Percentiles rank a stretch among this genome's conserved stretches.
These are phyloP conservation scores for Leptoteleia sp. DNA, from an alignment of 1,140 invertebrate species.

Conservation along the genomic window DNA sequence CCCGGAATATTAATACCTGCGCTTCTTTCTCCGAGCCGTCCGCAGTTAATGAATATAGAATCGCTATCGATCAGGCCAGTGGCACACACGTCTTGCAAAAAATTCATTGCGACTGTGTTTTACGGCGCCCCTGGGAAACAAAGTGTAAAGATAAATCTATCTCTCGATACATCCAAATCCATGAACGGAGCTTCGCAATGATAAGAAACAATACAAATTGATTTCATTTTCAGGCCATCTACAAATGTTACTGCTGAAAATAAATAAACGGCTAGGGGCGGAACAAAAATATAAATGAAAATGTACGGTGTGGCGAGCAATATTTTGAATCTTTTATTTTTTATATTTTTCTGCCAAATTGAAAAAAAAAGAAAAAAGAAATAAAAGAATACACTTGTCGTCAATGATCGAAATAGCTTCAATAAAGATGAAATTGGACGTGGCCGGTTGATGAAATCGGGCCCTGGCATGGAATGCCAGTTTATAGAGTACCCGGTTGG, in stretches of 20 bases:
- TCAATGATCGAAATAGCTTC: too few species aligned
- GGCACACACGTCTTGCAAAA: conserved; percentile 47
- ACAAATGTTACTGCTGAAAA: conserved; percentile 24
- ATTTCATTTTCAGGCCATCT: conserved; percentile 59
- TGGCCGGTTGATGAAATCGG: too few species aligned
- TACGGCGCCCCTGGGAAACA: conserved; percentile 42
- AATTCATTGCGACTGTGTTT: conserved; percentile 52
- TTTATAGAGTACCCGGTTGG: too few species aligned
- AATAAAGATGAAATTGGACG: too few species aligned
- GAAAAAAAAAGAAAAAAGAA: too few species aligned
- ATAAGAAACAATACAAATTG: conserved; percentile 62
- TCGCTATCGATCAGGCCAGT: conserved; percentile 19
- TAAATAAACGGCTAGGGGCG: conserved; percentile 13
- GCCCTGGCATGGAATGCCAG: too few species aligned
- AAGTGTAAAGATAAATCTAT: conserved; percentile 62
- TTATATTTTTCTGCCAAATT: too few species aligned
- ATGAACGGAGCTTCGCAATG: conserved; percentile 35
- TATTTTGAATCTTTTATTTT: too few species aligned
- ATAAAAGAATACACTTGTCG: too few species aligned
- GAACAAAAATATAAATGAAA: background rate
- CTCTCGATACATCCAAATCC: conserved; percentile 49
- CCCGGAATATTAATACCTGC: conserved; percentile 19
- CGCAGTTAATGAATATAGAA: conserved; percentile 50
- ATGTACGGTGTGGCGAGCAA: too few species aligned
- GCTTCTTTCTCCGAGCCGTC: background rate